phyloP scores from a whole-genome alignment of 1,140 invertebrate species.

The Drosophila nannoptera region DNA sequence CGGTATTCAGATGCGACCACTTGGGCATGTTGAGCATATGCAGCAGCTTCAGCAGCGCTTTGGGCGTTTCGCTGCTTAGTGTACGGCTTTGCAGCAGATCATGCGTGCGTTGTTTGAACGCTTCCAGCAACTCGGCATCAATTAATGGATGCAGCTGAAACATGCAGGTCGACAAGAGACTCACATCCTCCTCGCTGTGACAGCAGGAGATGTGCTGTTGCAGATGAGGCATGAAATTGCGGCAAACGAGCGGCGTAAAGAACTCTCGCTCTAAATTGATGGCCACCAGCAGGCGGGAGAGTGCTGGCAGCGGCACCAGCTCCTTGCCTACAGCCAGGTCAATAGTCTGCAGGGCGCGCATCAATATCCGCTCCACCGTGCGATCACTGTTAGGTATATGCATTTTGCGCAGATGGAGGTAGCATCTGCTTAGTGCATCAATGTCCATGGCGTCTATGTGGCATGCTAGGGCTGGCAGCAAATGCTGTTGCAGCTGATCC shows the following conservation, averaged over 20 bases:
- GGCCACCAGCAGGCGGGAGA: constrained; percentile 68
- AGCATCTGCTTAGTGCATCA: constrained; percentile 58
- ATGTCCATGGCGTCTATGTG: constrained; percentile 41
- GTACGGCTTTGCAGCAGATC: constrained; percentile 38
- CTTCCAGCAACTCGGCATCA: constrained; percentile 39
- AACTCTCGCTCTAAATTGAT: constrained; percentile 66
- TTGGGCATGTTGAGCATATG: constrained; percentile 65
- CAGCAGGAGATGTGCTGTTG: constrained; percentile 46
- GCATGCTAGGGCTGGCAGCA: constrained; percentile 32
- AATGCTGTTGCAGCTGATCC: constrained; percentile 10
- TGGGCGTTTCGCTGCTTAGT: constrained; percentile 43
- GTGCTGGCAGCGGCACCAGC: constrained; percentile 46
- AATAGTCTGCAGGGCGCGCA: constrained; percentile 31
- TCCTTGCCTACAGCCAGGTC: constrained; percentile 15
- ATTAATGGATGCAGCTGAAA: constrained; percentile 65
- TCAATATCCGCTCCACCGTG: constrained; percentile 47
- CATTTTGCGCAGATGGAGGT: constrained; percentile 67
- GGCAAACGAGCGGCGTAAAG: constrained; percentile 60
- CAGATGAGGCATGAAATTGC: constrained; percentile 59
- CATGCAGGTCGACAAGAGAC: constrained; percentile 67
- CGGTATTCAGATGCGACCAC: constrained; percentile 63
- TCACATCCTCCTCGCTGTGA: constrained; percentile 51
- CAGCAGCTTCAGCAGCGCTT: constrained; percentile 62
- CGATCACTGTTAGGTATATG: constrained; percentile 46
- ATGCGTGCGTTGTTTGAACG: constrained; percentile 49